These are phyloP conservation scores for Eidolon helvum DNA, from an alignment of 2,113 vertebrate genomes.

Conservation along the genomic window DNA sequence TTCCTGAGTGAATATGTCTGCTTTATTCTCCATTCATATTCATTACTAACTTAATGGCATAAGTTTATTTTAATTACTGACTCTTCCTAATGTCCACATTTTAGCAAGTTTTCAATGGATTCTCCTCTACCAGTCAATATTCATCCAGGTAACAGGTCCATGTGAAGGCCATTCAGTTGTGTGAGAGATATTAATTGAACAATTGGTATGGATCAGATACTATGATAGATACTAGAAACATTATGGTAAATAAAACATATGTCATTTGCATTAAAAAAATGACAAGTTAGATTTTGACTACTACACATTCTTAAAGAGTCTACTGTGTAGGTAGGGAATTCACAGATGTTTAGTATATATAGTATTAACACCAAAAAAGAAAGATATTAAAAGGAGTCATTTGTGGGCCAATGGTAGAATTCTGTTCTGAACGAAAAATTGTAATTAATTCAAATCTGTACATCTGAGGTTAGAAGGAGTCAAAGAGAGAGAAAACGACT, in stretches of 20 bases:
- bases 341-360: not conserved
- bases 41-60: not conserved
- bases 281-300: not conserved
- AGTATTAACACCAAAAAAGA: not conserved
- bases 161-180: not conserved
- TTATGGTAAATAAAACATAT: not conserved
- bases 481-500: not conserved
- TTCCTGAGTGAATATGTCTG: not conserved
- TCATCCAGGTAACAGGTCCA: not conserved
- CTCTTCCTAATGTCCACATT: not conserved
- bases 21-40: not conserved
- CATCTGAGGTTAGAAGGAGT: not conserved
- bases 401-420: not conserved
- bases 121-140: not conserved
- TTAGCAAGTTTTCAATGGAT: not conserved
- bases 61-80: not conserved
- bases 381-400: not conserved
- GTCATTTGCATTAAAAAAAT: not conserved
- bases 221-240: not conserved
- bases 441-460: not conserved
- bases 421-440: not conserved
- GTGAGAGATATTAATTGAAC: not conserved
- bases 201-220: not conserved
- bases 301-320: not conserved
- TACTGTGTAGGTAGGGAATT: not conserved